These are phyloP conservation scores for Heliothis subflexa DNA, from an alignment of 1,140 invertebrate species.

Conservation along the genomic window DNA sequence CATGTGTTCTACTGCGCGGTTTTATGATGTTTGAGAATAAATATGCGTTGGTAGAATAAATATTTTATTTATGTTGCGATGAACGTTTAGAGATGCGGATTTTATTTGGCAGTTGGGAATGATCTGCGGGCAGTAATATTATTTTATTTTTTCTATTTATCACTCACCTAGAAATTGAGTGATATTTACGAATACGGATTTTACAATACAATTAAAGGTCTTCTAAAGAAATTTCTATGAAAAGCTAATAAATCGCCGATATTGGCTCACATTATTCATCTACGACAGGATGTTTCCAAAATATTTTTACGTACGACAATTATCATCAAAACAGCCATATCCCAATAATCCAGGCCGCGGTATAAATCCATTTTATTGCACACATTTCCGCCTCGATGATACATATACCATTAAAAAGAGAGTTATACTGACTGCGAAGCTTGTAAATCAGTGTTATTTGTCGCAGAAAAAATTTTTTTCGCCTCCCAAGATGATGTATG, in stretches of 20 bases:
- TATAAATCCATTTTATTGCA: conserved; percentile 74
- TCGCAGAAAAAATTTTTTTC: conserved; percentile 51
- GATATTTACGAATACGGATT: no score
- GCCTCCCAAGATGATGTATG: conserved; percentile 17
- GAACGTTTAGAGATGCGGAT: no score
- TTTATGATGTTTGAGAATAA: not conserved
- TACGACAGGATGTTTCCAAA: not conserved
- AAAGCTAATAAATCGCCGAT: not conserved
- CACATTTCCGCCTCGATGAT: conserved; percentile 64
- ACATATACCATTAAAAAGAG: conserved; percentile 70
- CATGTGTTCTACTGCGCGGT: conserved; percentile 24
- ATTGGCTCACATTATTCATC: not conserved
- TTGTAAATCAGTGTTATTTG: conserved; percentile 80
- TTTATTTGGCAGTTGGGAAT: no score
- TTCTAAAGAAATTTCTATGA: not conserved
- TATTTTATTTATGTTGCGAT: no score
- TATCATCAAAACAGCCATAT: conserved; percentile 29
- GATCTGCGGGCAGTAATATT: no score
- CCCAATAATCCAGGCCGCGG: conserved; percentile 60
- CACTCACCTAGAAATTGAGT: no score
- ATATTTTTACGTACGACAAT: conserved; percentile 30
- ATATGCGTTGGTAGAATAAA: not conserved
- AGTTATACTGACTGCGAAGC: conserved; percentile 62
- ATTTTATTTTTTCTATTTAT: no score
- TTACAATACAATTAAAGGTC: no score